Conservation (phyloP, 2,113 vertebrate genomes). For the Glareola pratincola region DNA sequence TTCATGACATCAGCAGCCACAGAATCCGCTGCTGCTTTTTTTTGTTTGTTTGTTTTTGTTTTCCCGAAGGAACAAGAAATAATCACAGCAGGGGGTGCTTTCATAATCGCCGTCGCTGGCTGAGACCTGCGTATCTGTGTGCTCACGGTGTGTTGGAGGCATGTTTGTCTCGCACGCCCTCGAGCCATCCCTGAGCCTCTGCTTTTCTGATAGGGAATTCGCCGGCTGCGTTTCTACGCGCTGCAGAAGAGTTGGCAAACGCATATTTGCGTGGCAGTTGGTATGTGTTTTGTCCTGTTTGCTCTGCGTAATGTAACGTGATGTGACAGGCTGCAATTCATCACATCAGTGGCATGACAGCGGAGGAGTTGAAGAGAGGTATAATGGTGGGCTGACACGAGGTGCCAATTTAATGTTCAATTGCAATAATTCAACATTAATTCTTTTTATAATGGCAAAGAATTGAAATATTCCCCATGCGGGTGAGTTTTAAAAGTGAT, state of each 20-base stretch:
- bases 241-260: conserved; percentile 49
- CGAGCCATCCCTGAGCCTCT: neutral
- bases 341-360: conserved; percentile 41
- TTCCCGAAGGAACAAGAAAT: neutral
- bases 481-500: neutral
- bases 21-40: neutral
- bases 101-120: neutral
- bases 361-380: conserved; percentile 17
- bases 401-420: neutral
- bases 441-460: neutral
- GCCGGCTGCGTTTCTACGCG: neutral
- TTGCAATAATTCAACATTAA: neutral
- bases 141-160: neutral
- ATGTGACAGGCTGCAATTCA: conserved; percentile 70
- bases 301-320: conserved; percentile 53
- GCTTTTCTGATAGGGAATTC: neutral
- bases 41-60: neutral
- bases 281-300: conserved; percentile 74
- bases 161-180: neutral
- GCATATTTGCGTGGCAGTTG: conserved; percentile 66
- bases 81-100: neutral
- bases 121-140: neutral
- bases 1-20: neutral
- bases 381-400: neutral
- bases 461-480: neutral